Percentiles rank a stretch among this genome's conserved stretches.
Conservation (phyloP, 2,113 vertebrate genomes). For the Cynopterus brachyotis region DNA sequence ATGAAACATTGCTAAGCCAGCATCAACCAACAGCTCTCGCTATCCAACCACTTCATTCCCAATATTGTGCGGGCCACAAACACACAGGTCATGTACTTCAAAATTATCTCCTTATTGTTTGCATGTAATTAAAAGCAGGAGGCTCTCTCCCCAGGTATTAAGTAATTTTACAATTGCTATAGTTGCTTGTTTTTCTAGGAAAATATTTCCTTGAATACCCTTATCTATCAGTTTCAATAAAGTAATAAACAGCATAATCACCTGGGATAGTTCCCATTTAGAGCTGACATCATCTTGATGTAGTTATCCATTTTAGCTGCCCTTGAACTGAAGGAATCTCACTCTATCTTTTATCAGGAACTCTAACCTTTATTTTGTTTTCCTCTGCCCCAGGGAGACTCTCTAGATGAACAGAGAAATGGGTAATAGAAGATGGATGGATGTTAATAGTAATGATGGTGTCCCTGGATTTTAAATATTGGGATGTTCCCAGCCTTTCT, state of each 20-base stretch:
- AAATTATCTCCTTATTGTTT: not conserved
- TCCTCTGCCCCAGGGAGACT: not conserved
- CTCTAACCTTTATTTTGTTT: not conserved
- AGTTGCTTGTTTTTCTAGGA: not conserved
- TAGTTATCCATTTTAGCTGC: not conserved
- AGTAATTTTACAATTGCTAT: not conserved
- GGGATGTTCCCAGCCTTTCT: not conserved
- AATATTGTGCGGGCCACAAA: not conserved
- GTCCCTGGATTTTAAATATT: not conserved
- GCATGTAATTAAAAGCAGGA: not conserved
- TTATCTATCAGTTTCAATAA: not conserved
- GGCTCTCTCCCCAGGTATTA: not conserved
- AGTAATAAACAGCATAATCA: not conserved
- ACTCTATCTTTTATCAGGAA: not conserved
- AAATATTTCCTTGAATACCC: not conserved
- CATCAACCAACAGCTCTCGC: not conserved
- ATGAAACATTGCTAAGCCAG: not conserved
- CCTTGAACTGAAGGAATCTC: not conserved
- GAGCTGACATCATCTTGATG: not conserved
- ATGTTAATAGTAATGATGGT: not conserved
- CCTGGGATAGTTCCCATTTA: not conserved
- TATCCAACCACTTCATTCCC: not conserved
- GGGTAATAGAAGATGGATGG: not conserved
- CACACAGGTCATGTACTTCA: not conserved
- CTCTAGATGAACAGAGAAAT: not conserved